phyloP scores from a whole-genome alignment of 1,140 invertebrate species.

The Eciton burchellii region DNA sequence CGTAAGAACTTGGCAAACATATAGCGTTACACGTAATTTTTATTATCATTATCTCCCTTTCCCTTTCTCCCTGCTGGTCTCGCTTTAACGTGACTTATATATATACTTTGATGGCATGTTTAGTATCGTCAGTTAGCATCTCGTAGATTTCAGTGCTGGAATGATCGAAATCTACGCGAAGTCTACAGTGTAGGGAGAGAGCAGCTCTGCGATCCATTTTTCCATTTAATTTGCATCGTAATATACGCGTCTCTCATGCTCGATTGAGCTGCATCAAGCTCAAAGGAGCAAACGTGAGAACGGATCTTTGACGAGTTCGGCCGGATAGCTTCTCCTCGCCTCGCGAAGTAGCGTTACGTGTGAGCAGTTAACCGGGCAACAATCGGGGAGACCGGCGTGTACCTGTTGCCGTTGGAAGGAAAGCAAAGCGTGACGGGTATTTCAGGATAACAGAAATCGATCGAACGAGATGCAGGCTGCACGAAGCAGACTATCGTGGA shows the following conservation, averaged over 20 bases:
- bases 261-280: conserved; percentile 1
- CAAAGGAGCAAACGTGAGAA: conserved; percentile 4
- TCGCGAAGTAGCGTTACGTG: not conserved
- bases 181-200: not conserved
- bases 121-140: not conserved
- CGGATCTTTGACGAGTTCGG: conserved; percentile 5
- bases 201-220: no score
- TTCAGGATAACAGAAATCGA: not conserved
- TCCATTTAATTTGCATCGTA: not conserved
- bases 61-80: no score
- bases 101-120: not conserved
- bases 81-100: no score
- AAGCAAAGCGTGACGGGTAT: not conserved
- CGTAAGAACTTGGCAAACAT: no score
- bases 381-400: not conserved
- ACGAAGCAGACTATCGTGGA: not conserved
- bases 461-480: not conserved
- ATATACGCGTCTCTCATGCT: not conserved
- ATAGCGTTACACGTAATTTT: no score
- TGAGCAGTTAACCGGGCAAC: not conserved
- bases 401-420: conserved; percentile 23
- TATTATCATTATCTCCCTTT: no score
- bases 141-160: no score
- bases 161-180: not conserved
- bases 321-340: not conserved